Evolutionary conservation across 2,113 vertebrate genomes (phyloP), one percentile per base, ranked within the genome.

Genomic region (Martes martes): DNA sequence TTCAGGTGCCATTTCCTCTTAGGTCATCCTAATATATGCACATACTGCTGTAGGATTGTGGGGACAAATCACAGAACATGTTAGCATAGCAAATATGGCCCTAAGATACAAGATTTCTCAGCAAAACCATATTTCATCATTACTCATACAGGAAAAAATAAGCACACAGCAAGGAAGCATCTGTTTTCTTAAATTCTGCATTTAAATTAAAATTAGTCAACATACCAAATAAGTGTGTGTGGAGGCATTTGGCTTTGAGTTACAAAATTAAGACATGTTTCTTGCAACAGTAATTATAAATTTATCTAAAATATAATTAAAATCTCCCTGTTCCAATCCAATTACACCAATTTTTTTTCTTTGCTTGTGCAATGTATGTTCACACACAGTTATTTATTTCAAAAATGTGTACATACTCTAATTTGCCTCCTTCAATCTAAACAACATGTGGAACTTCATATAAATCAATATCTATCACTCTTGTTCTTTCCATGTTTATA

Each of bases 201-300:
- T 24, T 47, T 78, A 94, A 91, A 91, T 91, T 79, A 57, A 57
- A 87, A 87, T 42, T 19, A 65, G n/a, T 93, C 59, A 95, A n/a
- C 61, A 79, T 50, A 79, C 6, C 36, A 78, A 50, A 24, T 67
- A 79, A 91, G 59, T 59, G 36, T 10, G 6, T 78, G 31, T 59
- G 50, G 8, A 24, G 31, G 71, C 6, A 57, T 67, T 47, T 85
- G 31, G 90, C 80, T 78, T 83, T 50, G 42, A 89, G 10, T 63
- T 52, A n/a, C 26, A 89, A 90, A 95, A 74, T 89, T 83, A 89
- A 83, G 57, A 83, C 15, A 52, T 80, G 23, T 31, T 81, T 73
- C 47, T 90, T 74, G 4, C 16, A 50, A 74, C 4, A 76, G 18
- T 52, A 63, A 90, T 39, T 71, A 89, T 83, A 95, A 82, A 63